Base-by-base conservation (phyloP, 2,113 vertebrate genomes). In the Elephas maximus region DNA sequence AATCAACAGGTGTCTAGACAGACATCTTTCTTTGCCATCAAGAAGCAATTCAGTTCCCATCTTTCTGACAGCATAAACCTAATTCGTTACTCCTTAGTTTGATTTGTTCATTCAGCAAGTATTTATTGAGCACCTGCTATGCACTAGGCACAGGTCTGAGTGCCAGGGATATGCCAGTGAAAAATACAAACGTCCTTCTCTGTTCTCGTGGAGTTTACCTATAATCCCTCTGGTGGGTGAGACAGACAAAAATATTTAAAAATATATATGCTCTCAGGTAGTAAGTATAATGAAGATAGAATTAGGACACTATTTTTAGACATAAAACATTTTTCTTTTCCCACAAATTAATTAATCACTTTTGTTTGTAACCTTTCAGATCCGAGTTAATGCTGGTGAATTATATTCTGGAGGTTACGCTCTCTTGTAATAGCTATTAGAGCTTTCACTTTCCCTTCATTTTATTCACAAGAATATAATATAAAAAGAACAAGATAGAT, bases 401-500 rank as follows among this genome's bases (percentile, higher is more conserved):
- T 53, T 24, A 57, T 94, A 44, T 44, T 57, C 23, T 69, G n/a
- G 65, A 85, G 53, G 11, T 76, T 74, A n/a, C 45, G 81, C 94
- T 69, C 41, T 81, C 74, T 94, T 33, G 79, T 63, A 53, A 60
- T 78, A 90, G 44, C 69, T 63, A 20, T 80, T 85, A 80, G 33
- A 86, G 67, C 28, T 79, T 88, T 81, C 28, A 94, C 28, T 53
- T 71, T n/a, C n/a, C n/a, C n/a, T 17, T 73, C 23, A 77, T 86
- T 85, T 93, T 78, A 41, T 78, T 30, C 20, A 78, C 44, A 74
- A 91, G 45, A 82, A 41, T 41, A 94, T 69, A 88, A 82, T 45
- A 83, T 78, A 57, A 69, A 73, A 93, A 90, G 44, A 51, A 82
- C 24, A 90, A 82, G n/a, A 71, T 71, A 96, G 48, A 94, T 94